Conservation (phyloP, 1,140 invertebrate species). For the Condylostylus longicornis region DNA sequence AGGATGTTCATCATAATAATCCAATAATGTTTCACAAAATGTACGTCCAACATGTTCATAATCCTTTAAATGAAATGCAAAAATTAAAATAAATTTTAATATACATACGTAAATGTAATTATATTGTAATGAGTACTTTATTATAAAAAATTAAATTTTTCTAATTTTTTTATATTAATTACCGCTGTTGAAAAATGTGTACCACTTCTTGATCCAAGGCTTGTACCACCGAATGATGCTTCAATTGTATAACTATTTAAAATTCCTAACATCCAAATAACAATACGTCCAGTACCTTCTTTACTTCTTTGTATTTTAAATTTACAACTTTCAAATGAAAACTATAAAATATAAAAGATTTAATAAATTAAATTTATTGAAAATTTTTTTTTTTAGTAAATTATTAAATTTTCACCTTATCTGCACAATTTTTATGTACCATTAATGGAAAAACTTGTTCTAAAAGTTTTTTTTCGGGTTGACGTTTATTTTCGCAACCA, state of each 20-base stretch:
- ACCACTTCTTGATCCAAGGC: slow-evolving; percentile 55
- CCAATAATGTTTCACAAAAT: slow-evolving; percentile 82
- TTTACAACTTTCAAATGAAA: slow-evolving; percentile 85
- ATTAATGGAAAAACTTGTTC: slow-evolving; percentile 87
- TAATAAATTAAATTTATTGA: neutral
- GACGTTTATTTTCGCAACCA: slow-evolving; percentile 79
- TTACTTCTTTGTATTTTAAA: slow-evolving; percentile 83
- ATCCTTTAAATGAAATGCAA: slow-evolving; percentile 19
- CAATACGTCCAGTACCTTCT: slow-evolving; percentile 83
- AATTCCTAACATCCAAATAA: slow-evolving; percentile 88
- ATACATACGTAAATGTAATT: neutral
- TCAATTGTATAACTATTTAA: slow-evolving; percentile 90
- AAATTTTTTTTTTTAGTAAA: neutral
- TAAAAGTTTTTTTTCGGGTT: slow-evolving; percentile 56
- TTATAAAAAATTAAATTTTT: neutral
- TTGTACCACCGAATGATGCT: slow-evolving; percentile 81
- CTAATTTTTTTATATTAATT: slow-evolving; percentile 2
- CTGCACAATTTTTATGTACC: slow-evolving; percentile 80
- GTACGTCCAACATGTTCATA: slow-evolving; percentile 70
- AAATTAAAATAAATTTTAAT: slow-evolving; percentile 1
- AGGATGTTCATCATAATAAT: slow-evolving; percentile 78
- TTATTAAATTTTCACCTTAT: slow-evolving; percentile 62
- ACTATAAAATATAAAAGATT: slow-evolving; percentile 44
- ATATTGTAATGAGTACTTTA: neutral
- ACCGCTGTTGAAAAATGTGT: slow-evolving; percentile 65